These are phyloP conservation scores for Falco novaeseelandiae DNA, from an alignment of 2,797 vertebrate species.

Conservation along the genomic window DNA sequence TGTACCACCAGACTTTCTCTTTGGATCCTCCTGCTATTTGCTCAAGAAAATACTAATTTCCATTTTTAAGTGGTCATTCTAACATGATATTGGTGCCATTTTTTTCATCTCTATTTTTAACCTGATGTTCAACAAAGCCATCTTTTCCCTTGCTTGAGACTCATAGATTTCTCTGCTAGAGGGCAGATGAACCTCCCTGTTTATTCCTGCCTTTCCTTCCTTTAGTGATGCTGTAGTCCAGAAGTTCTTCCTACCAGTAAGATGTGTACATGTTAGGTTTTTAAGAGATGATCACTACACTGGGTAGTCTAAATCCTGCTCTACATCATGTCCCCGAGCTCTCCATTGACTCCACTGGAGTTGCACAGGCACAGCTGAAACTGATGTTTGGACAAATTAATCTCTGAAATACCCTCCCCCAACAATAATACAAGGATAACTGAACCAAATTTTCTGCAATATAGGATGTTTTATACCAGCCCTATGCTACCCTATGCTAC, in stretches of 20 bases:
- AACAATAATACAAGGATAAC: not conserved
- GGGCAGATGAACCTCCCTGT: not conserved
- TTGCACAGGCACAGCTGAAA: not conserved
- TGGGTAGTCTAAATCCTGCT: not conserved
- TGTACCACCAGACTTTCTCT: not conserved
- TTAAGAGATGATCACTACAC: not conserved
- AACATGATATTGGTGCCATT: not conserved
- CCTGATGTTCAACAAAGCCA: not conserved
- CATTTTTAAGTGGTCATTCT: not conserved
- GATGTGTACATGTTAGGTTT: not conserved
- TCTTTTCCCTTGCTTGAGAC: not conserved
- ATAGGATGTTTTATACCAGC: not conserved
- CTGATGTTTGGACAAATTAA: not conserved
- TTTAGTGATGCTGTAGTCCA: not conserved
- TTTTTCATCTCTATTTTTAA: not conserved
- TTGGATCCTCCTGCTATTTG: not conserved
- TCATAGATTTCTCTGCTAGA: not conserved
- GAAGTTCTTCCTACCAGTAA: not conserved
- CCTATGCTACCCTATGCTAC: not conserved
- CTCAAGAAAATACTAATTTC: not conserved
- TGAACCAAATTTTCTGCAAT: not conserved
- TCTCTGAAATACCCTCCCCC: not conserved
- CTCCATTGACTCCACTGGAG: not conserved
- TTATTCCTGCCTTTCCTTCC: not conserved
- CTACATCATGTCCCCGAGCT: not conserved